Conservation (phyloP, 2,888 invertebrate genomes). For the Monochamus alternatus region DNA sequence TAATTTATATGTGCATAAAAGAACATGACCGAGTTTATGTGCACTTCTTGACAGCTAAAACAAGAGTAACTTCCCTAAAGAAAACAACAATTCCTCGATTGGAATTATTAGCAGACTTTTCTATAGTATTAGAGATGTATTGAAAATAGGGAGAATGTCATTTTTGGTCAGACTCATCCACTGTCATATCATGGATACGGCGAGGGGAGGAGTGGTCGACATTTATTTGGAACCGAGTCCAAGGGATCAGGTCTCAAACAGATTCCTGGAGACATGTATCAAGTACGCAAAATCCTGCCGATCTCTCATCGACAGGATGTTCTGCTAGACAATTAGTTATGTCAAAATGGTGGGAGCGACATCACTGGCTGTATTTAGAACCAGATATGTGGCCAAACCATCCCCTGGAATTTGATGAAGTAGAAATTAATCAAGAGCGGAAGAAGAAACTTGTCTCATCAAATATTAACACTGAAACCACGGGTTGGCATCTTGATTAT, state of each 20-base stretch:
- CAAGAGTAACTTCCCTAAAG: constrained; percentile 37
- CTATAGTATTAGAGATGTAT: neutral
- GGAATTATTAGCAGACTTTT: constrained; percentile 47
- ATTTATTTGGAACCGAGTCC: constrained; percentile 35
- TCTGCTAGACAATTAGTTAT: constrained; percentile 15
- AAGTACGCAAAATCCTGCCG: constrained; percentile 1
- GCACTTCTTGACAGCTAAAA: constrained; percentile 39
- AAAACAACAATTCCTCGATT: constrained; percentile 43
- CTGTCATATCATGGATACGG: constrained; percentile 57
- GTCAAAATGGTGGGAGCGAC: constrained; percentile 9
- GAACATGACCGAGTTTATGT: constrained; percentile 23
- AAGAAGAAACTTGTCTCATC: neutral
- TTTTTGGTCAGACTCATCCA: constrained; percentile 58
- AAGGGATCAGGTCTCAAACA: constrained; percentile 21
- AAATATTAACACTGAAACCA: neutral
- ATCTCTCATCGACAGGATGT: constrained; percentile 8
- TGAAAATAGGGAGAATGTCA: constrained; percentile 35
- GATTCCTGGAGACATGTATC: constrained; percentile 34
- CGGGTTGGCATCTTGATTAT: constrained; percentile 6
- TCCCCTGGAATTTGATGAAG: neutral
- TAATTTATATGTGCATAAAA: constrained; percentile 18
- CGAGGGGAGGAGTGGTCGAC: constrained; percentile 41
- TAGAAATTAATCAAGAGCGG: constrained; percentile 44
- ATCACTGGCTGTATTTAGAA: neutral
- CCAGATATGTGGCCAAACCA: neutral